Evolutionary conservation across 2,113 vertebrate genomes (phyloP), one percentile per base, ranked within the genome.

Genomic region (Dicentrarchus labrax): DNA sequence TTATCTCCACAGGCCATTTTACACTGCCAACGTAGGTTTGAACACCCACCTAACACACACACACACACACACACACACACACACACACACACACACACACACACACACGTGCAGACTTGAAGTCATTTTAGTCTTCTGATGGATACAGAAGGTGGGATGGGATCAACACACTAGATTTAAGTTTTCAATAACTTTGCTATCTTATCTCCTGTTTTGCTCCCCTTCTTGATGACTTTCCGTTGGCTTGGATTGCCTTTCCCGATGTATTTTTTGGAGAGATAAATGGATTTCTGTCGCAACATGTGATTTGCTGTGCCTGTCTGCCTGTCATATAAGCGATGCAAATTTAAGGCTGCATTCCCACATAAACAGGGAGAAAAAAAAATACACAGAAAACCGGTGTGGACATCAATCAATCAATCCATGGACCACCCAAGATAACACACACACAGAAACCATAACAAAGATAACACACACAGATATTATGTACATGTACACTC

Each of bases 231-330:
- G 76, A 80, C 66, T 89, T 83, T 87, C 50, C 72, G 0, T 68
- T 50, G 53, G 41, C 73, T 67, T 48, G 75, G 76, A 88, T 92
- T 88, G 84, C 57, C 72, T 85, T 80, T 61, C 79, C 65, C 0
- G 36, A 57, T 87, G 66, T 76, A 82, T 88, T 87, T 92, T 70
- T 77, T 72, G 43, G 38, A 86, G 61, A 82, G 76, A 89, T 82
- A 88, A 88, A 93, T 91, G 62, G 75, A 59, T 92, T 94, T 92
- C 78, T 86, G 47, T 77, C 78, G 62, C 41, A 67, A 47, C 43
- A 22, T 72, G 69, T 86, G 78, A 74, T 72, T 43, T 70, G 50
- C 64, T 45, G 43, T 65, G 59, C 57, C 43, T 72, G 43, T 69
- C 61, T 59, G 51, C 12, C 43, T 36, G 47, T 73, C 72, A 65